These are phyloP conservation scores for Drosophila birchii DNA, from an alignment of 2,888 invertebrate species.

Conservation along the genomic window DNA sequence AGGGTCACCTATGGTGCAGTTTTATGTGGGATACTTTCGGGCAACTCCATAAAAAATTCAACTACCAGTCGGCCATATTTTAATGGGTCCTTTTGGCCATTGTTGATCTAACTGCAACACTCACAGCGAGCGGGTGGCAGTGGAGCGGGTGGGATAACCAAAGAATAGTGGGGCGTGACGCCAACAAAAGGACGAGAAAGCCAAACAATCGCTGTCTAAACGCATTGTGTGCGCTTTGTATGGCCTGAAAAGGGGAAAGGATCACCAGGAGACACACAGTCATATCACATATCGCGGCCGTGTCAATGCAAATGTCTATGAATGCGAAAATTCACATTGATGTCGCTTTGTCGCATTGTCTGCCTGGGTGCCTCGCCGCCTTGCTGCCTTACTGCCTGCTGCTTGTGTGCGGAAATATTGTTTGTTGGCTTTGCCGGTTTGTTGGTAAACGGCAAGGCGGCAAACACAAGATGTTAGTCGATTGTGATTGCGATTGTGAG, in stretches of 20 bases:
- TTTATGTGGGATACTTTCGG: conserved; percentile 26
- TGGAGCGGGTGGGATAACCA: not conserved
- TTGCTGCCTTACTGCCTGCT: not conserved
- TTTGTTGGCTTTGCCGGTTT: conserved; percentile 25
- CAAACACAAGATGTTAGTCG: conserved; percentile 50
- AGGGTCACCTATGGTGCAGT: conserved; percentile 33
- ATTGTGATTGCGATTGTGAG: conserved; percentile 67
- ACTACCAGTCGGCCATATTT: conserved; percentile 22
- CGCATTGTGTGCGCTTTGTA: conserved; percentile 71
- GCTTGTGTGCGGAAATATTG: conserved; percentile 67
- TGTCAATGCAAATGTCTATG: conserved; percentile 61
- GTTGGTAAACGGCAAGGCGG: conserved; percentile 22
- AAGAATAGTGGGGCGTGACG: conserved; percentile 44
- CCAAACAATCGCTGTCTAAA: conserved; percentile 78
- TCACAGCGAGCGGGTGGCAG: not conserved
- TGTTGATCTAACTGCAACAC: conserved; percentile 43
- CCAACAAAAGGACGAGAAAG: conserved; percentile 37
- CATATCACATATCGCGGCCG: conserved; percentile 15
- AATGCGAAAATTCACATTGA: conserved; percentile 70
- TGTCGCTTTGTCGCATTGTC: conserved; percentile 67
- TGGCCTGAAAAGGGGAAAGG: conserved; percentile 49
- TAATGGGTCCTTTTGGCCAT: conserved; percentile 27
- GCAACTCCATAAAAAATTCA: conserved; percentile 23
- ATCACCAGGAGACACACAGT: conserved; percentile 62
- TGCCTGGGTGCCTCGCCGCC: conserved; percentile 35